Evolutionary conservation across 2,888 invertebrate species (phyloP).

Genomic region (Andrena haemorrhoa): DNA sequence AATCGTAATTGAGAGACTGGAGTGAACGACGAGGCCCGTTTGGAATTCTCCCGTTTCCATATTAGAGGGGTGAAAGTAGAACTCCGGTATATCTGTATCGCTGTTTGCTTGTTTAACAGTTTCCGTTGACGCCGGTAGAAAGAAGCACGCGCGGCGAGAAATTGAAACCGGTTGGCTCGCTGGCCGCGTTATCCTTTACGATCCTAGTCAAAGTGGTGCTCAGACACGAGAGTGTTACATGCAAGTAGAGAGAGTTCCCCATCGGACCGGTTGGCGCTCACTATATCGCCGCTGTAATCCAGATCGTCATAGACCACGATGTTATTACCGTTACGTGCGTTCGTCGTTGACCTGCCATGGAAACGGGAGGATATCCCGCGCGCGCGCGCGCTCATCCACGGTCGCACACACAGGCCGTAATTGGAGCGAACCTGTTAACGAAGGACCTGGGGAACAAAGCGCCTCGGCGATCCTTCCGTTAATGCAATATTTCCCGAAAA

Average conservation of each 20-base stretch:
- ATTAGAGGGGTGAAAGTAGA: not conserved
- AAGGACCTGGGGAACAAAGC: slow-evolving; percentile 20
- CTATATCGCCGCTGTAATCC: slow-evolving; percentile 27
- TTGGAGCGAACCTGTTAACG: slow-evolving; percentile 29
- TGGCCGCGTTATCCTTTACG: slow-evolving; percentile 41
- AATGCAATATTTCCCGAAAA: slow-evolving; percentile 22
- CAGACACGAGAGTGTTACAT: slow-evolving; percentile 7
- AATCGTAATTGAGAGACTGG: not conserved
- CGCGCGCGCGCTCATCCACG: too few species aligned
- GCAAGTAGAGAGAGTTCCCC: not conserved
- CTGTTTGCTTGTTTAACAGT: not conserved
- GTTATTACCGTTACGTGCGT: slow-evolving; percentile 47
- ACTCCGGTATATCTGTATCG: not conserved
- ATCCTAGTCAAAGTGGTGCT: slow-evolving; percentile 14
- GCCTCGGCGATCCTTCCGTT: slow-evolving; percentile 1
- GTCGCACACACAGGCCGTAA: slow-evolving; percentile 22
- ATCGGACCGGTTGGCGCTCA: not conserved
- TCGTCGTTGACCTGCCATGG: slow-evolving; percentile 22
- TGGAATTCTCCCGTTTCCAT: not conserved
- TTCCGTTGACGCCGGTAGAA: slow-evolving; percentile 4
- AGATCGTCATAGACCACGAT: slow-evolving; percentile 35
- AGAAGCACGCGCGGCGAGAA: not conserved
- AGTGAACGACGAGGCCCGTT: not conserved
- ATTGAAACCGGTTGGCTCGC: slow-evolving; percentile 36
- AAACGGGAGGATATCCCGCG: slow-evolving; percentile 3